phyloP scores from a whole-genome alignment of 2,113 vertebrate genomes.

The Halichoerus grypus region DNA sequence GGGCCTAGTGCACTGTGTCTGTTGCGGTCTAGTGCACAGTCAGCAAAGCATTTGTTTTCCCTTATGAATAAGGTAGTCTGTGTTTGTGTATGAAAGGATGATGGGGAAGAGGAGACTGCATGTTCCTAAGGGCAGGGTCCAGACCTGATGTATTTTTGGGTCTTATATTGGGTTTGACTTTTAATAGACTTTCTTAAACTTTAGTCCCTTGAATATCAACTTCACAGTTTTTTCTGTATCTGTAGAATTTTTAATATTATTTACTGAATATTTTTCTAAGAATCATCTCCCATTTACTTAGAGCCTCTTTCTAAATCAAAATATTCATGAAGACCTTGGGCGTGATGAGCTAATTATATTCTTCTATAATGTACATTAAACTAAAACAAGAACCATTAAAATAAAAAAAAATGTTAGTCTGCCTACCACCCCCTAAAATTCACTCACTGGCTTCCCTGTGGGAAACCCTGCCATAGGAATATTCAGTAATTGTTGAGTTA shows the following conservation, averaged over 20 bases:
- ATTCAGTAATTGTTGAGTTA: too few species aligned
- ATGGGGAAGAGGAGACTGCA: background rate
- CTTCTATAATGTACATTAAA: background rate
- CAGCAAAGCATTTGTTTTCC: background rate
- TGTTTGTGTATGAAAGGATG: background rate
- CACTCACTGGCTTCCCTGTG: background rate
- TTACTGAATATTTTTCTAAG: background rate
- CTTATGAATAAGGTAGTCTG: background rate
- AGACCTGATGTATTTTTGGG: background rate
- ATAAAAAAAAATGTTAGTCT: background rate
- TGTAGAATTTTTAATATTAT: background rate
- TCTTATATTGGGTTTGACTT: background rate
- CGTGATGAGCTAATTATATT: background rate
- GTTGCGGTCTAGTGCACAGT: background rate
- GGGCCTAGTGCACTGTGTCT: background rate
- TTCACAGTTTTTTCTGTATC: background rate
- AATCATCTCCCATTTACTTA: background rate
- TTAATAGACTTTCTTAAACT: background rate
- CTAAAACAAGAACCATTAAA: background rate
- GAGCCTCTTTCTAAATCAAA: background rate
- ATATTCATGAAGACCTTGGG: background rate
- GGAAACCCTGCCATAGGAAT: background rate
- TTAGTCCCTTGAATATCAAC: background rate
- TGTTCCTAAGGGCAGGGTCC: background rate
- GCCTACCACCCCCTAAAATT: background rate